Evolutionary conservation across 2,888 invertebrate species (phyloP).

Genomic region (Therioaphis trifolii): DNA sequence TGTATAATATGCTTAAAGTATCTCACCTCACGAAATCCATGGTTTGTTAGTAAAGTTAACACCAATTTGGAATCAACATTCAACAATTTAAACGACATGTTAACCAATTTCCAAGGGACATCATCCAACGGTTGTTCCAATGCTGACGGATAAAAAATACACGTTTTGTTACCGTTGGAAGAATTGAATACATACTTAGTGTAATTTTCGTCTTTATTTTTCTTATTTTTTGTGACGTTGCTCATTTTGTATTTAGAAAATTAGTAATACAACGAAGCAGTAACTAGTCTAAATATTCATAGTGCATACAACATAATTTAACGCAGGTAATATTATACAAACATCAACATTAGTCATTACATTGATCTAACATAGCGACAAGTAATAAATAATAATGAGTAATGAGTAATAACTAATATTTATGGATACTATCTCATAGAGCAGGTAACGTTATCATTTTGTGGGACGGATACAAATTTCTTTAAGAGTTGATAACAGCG

Average conservation of each 20-base stretch:
- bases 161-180: slow-evolving; percentile 29
- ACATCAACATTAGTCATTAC: not conserved
- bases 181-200: slow-evolving; percentile 32
- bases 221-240: slow-evolving; percentile 1
- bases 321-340: not conserved
- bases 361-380: slow-evolving; percentile 8
- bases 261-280: not conserved
- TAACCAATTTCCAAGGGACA: slow-evolving; percentile 52
- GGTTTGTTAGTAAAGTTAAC: slow-evolving; percentile 52
- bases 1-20: too few species aligned
- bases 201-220: not conserved
- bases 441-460: not conserved
- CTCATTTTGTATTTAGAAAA: slow-evolving; percentile 10
- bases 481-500: too few species aligned
- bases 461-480: too few species aligned
- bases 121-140: slow-evolving; percentile 40
- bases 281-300: not conserved
- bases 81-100: slow-evolving; percentile 48
- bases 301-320: not conserved
- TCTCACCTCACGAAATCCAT: slow-evolving; percentile 58
- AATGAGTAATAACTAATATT: not conserved
- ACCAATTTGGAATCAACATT: slow-evolving; percentile 57
- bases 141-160: slow-evolving; percentile 47
- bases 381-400: not conserved
- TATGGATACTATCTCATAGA: not conserved